Base-by-base conservation (phyloP, 2,888 invertebrate species). In the Calliphora vomitoria region DNA sequence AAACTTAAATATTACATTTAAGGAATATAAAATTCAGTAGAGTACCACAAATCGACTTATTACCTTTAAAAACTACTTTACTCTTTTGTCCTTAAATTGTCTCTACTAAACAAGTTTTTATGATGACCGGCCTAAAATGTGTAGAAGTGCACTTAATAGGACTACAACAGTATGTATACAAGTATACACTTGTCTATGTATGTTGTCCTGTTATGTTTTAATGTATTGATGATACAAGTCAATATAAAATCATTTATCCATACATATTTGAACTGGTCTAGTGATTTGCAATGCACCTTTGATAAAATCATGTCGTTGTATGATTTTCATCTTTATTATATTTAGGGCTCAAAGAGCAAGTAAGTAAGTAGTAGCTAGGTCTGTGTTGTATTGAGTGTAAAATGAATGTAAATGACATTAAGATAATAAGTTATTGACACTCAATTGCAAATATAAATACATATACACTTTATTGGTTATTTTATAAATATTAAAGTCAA, bases 381-480 rank as follows among this genome's bases (percentile, higher is more conserved):
- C 69, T 69, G 69, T 69, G 69, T 82, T 47, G 50, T 15, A n/a
- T n/a, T n/a, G n/a, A n/a, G n/a, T n/a, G n/a, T n/a, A n/a, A n/a
- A n/a, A n/a, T n/a, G n/a, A n/a, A n/a, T 75, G 82, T 60, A 75
- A 82, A 82, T 82, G 82, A 75, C 82, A 82, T 82, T 82, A 75
- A 25, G 60, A 69, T 75, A 60, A 76, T 76, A 58, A 75, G 25
- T 60, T 75, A 82, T 82, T 75, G 75, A 75, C 58, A 60, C 47
- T 50, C 68, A 60, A 58, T 41, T 25, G 11, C 15, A 47, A 68
- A 68, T 8, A 15, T 25, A 41, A 18, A 41, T 10, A 38, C 3
- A n/a, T 8, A 53, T 35, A 47, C n/a, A 58, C 4, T 15, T 64
- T 10, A 53, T 66, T 64, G 35, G 64, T 38, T 44, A 25, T 71